Evolutionary conservation across 2,888 invertebrate genomes (phyloP).

Genomic region (Aspidapion aeneum): DNA sequence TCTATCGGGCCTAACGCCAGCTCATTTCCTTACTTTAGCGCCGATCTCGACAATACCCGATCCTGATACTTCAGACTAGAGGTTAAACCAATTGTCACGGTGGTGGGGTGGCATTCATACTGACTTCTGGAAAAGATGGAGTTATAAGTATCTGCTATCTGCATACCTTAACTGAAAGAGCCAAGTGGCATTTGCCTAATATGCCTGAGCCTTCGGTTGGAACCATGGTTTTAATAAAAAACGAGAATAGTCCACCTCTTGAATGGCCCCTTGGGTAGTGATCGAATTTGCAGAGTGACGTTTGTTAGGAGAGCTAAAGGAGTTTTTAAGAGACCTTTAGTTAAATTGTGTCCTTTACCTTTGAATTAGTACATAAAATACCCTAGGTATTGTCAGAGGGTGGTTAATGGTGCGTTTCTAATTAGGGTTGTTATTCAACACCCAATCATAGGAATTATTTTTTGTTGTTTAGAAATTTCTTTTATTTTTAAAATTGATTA

Average conservation of each 20-base stretch:
- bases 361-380: background rate
- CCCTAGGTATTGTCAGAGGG: constrained; percentile 3
- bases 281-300: background rate
- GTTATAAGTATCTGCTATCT: background rate
- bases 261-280: background rate
- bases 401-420: background rate
- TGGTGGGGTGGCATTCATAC: constrained; percentile 2
- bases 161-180: constrained; percentile 3
- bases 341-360: background rate
- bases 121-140: constrained; percentile 7
- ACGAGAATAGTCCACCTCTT: background rate
- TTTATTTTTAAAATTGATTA: too few relatives aligned
- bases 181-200: constrained; percentile 4
- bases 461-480: too few relatives aligned
- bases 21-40: constrained; percentile 1
- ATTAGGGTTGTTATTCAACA: background rate
- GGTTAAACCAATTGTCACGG: background rate
- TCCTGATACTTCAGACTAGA: background rate
- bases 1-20: background rate
- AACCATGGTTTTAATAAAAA: background rate
- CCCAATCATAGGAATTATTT: too few relatives aligned
- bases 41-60: background rate
- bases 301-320: background rate
- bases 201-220: background rate
- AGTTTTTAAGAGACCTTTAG: background rate